Conservation (phyloP, 2,888 invertebrate species). For the Clepsis dumicolana region DNA sequence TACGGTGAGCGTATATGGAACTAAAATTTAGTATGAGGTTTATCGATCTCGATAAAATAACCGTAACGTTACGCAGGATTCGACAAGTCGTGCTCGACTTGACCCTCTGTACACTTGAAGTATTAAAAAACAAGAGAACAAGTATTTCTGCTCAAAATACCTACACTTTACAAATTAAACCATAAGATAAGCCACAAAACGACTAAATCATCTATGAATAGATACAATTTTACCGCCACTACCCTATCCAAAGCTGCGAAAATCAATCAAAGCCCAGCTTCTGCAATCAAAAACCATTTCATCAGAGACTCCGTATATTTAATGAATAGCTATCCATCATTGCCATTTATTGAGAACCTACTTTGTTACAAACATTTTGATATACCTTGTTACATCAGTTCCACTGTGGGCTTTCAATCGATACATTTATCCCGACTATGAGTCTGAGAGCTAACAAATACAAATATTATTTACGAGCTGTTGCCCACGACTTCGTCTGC, state of each 20-base stretch:
- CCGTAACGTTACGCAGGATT: too few relatives aligned
- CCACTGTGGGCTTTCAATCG: background rate
- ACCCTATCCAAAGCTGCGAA: conserved; percentile 3
- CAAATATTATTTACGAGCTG: too few relatives aligned
- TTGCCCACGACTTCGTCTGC: too few relatives aligned
- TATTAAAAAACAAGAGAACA: too few relatives aligned
- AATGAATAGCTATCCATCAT: conserved; percentile 39
- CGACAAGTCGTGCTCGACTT: too few relatives aligned
- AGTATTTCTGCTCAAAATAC: too few relatives aligned
- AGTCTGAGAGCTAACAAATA: background rate
- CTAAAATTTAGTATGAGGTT: too few relatives aligned
- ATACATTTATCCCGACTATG: background rate
- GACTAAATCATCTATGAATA: conserved; percentile 7
- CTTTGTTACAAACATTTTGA: conserved; percentile 17
- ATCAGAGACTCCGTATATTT: conserved; percentile 19
- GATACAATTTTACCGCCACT: conserved; percentile 11
- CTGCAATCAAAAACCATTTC: conserved; percentile 35
- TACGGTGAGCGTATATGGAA: too few relatives aligned
- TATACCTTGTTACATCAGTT: background rate
- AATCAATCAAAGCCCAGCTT: conserved; percentile 20
- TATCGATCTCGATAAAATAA: too few relatives aligned
- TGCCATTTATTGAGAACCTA: conserved; percentile 25
- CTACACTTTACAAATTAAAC: too few relatives aligned
- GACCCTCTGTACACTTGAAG: too few relatives aligned
- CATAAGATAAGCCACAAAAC: background rate